These are phyloP conservation scores for Heliconius eleuchia DNA, from an alignment of 1,140 invertebrate species.

Conservation along the genomic window DNA sequence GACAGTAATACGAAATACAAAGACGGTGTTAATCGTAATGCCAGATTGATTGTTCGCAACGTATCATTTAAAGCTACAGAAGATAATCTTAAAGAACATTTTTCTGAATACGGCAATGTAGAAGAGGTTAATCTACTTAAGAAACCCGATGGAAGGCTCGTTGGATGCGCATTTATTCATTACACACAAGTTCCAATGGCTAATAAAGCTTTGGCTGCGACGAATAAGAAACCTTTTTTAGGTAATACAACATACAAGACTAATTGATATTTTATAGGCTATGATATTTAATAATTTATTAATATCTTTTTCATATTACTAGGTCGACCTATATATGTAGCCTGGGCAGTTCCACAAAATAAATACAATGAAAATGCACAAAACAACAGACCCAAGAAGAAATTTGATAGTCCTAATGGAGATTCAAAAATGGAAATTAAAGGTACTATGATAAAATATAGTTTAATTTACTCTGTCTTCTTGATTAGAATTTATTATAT, in stretches of 20 bases:
- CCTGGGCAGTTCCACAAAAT: conserved; percentile 64
- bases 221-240: conserved; percentile 70
- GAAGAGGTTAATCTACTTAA: conserved; percentile 85
- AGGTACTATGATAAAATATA: conserved; percentile 30
- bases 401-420: conserved; percentile 35
- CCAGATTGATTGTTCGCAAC: conserved; percentile 69
- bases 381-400: conserved; percentile 37
- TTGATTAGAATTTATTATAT: too few species aligned
- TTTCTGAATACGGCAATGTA: conserved; percentile 84
- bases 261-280: not conserved
- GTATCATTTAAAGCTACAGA: conserved; percentile 83
- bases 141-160: conserved; percentile 84
- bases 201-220: conserved; percentile 82
- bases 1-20: conserved; percentile 45
- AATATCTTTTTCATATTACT: not conserved
- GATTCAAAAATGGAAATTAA: conserved; percentile 42
- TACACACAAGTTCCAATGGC: conserved; percentile 83
- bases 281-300: not conserved
- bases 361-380: conserved; percentile 54
- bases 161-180: conserved; percentile 88
- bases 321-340: conserved; percentile 63
- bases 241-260: conserved; percentile 40
- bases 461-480: too few species aligned
- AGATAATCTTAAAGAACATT: conserved; percentile 82
- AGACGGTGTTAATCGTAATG: conserved; percentile 51